Conservation (phyloP, 2,797 vertebrate genomes). For the Protonibea diacanthus region DNA sequence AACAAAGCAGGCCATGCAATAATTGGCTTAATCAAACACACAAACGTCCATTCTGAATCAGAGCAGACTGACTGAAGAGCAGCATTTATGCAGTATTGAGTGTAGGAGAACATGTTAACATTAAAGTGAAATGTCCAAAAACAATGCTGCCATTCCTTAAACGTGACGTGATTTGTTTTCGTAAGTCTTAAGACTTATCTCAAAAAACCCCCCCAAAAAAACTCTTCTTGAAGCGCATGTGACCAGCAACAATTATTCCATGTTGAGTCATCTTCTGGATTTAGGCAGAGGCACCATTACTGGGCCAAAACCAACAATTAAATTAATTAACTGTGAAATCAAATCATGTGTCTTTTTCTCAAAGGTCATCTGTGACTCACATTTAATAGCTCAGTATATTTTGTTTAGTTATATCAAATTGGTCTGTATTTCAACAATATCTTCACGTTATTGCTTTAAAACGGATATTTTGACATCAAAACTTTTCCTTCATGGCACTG, state of each 20-base stretch:
- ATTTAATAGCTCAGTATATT: background rate
- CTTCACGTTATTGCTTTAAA: background rate
- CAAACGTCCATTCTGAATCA: background rate
- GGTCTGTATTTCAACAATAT: background rate
- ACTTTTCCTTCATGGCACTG: background rate
- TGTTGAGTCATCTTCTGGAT: conserved; percentile 21
- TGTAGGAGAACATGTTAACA: background rate
- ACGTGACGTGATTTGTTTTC: background rate
- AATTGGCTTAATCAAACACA: background rate
- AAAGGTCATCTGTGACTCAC: conserved; percentile 2
- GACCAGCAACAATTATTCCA: conserved; percentile 10
- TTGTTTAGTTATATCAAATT: background rate
- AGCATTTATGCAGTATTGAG: background rate
- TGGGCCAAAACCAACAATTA: conserved; percentile 8
- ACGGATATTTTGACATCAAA: background rate
- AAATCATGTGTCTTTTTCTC: background rate
- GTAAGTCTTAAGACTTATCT: background rate
- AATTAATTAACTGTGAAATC: conserved; percentile 9
- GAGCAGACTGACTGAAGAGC: background rate
- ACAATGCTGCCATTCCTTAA: background rate
- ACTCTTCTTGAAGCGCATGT: background rate
- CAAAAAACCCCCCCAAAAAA: background rate
- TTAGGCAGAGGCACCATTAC: background rate
- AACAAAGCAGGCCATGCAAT: background rate
- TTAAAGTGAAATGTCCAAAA: background rate